A percentile compares a stretch with the other conserved stretches of the same genome.
Conservation (phyloP, 2,888 invertebrate species). For the Catocala sponsa region DNA sequence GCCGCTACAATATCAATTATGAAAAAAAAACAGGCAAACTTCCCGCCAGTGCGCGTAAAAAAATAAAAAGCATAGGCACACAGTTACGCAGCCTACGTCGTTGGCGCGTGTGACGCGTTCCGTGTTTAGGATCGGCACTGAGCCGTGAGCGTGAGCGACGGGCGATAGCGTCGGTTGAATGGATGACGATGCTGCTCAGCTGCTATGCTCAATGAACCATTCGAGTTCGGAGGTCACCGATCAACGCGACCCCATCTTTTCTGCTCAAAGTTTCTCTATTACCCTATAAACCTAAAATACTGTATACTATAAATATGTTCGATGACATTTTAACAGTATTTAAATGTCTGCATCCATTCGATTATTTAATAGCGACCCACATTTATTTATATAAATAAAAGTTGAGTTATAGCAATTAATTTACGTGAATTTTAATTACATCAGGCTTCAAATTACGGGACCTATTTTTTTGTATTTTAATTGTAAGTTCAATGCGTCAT, state of each 20-base stretch:
- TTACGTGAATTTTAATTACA: conserved; percentile 19
- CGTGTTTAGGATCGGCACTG: conserved; percentile 83
- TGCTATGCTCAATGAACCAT: conserved; percentile 85
- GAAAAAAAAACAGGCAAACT: conserved; percentile 63
- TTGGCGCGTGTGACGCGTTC: conserved; percentile 83
- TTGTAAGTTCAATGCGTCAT: conserved; percentile 14
- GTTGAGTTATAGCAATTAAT: neutral
- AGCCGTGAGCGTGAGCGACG: conserved; percentile 78
- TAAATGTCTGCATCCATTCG: conserved; percentile 7
- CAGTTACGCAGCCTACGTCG: conserved; percentile 68
- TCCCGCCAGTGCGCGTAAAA: conserved; percentile 72
- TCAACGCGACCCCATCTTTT: conserved; percentile 77
- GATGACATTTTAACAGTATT: conserved; percentile 25
- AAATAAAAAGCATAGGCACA: conserved; percentile 66
- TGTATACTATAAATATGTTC: conserved; percentile 29
- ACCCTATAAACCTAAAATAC: conserved; percentile 64
- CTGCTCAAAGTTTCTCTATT: conserved; percentile 75
- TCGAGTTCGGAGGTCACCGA: conserved; percentile 83
- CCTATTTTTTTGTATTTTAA: neutral
- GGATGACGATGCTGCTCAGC: conserved; percentile 75
- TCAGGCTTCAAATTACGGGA: too few relatives aligned
- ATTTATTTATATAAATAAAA: conserved; percentile 13
- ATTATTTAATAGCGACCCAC: conserved; percentile 39
- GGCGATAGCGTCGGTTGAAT: conserved; percentile 71
- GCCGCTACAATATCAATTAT: conserved; percentile 26